Conservation (phyloP, 1,140 invertebrate genomes). For the Chironomus tepperi region DNA sequence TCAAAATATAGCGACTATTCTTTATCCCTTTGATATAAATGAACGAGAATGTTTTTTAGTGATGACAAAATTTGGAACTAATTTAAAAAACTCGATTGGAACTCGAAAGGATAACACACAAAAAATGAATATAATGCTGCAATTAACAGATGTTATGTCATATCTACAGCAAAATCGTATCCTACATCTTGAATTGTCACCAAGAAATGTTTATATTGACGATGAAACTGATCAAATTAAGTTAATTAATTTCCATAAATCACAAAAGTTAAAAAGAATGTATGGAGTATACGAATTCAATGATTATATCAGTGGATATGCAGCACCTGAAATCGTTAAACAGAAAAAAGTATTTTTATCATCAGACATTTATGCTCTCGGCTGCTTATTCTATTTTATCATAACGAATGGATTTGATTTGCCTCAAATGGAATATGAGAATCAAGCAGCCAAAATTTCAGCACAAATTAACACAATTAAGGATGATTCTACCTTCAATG, state of each 20-base stretch:
- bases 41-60: too few species aligned
- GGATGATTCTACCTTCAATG: neutral
- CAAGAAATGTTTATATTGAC: neutral
- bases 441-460: neutral
- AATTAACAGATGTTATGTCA: neutral
- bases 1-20: too few species aligned
- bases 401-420: neutral
- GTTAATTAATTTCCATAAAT: neutral
- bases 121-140: neutral
- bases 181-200: neutral
- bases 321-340: neutral
- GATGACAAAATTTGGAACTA: too few species aligned
- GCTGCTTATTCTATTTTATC: neutral
- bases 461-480: neutral
- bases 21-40: too few species aligned
- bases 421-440: neutral
- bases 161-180: neutral
- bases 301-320: neutral
- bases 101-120: too few species aligned
- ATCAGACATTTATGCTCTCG: neutral
- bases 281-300: neutral
- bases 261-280: neutral
- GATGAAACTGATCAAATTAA: neutral
- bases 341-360: neutral
- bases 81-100: too few species aligned